phyloP scores from a whole-genome alignment of 2,113 vertebrate genomes.

The Limanda limanda region DNA sequence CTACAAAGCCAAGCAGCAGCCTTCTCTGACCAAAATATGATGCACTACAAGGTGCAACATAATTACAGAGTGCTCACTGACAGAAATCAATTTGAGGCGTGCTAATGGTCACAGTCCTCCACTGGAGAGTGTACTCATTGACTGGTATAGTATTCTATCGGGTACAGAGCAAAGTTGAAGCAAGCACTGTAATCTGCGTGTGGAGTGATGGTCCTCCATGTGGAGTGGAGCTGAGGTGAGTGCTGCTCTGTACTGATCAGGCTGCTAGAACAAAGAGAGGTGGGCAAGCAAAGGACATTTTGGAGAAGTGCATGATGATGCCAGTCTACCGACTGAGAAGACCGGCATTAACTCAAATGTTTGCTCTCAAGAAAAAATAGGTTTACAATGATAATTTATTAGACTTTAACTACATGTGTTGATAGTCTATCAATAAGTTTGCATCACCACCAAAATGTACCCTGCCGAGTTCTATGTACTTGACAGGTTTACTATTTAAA shows the following conservation, averaged over 20 bases:
- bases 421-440: no score
- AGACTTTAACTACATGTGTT: no score
- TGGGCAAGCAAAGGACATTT: constrained; percentile 25
- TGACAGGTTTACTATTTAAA: no score
- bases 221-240: constrained; percentile 62
- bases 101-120: constrained; percentile 63
- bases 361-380: constrained; percentile 26
- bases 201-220: constrained; percentile 65
- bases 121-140: constrained; percentile 66
- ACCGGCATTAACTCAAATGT: constrained; percentile 9
- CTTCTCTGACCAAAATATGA: constrained; percentile 33
- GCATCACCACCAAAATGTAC: no score
- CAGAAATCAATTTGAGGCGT: constrained; percentile 65
- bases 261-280: constrained; percentile 35
- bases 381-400: neutral
- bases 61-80: constrained; percentile 46
- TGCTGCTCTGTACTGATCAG: constrained; percentile 56
- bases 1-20: constrained; percentile 31
- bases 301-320: constrained; percentile 40
- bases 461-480: no score
- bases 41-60: constrained; percentile 39
- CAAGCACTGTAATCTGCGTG: constrained; percentile 71
- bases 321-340: constrained; percentile 24
- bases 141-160: constrained; percentile 53
- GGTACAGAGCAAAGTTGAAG: constrained; percentile 66